phyloP scores from a whole-genome alignment of 1,140 invertebrate genomes.

The Achatina immaculata region DNA sequence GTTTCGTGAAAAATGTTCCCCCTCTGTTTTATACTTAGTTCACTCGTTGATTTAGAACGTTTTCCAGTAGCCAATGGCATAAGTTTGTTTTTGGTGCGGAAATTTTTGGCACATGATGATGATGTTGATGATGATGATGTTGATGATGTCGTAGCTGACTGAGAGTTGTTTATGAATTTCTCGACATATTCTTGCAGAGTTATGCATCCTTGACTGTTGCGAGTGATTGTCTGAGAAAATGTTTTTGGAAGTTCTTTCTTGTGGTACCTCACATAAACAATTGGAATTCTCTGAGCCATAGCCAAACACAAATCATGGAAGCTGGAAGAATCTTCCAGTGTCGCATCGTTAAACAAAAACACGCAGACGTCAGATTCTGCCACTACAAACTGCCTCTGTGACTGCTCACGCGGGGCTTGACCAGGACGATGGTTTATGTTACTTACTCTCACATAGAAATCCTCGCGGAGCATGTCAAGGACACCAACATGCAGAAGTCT shows the following conservation, averaged over 20 bases:
- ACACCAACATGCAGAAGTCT: slow-evolving; percentile 5
- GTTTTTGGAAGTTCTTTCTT: not conserved
- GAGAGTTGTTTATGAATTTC: no score
- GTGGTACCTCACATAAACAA: slow-evolving; percentile 11
- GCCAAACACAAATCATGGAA: slow-evolving; percentile 21
- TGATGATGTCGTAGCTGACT: not conserved
- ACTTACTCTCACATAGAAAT: slow-evolving; percentile 7
- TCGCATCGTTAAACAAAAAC: slow-evolving; percentile 23
- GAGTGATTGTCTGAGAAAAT: not conserved
- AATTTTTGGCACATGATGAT: not conserved
- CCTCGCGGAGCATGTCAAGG: slow-evolving; percentile 8
- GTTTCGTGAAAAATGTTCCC: not conserved
- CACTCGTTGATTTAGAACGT: slow-evolving; percentile 2
- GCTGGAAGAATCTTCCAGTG: slow-evolving; percentile 4
- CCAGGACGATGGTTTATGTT: not conserved
- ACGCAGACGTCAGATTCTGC: slow-evolving; percentile 26
- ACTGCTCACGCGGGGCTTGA: not conserved
- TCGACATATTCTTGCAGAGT: slow-evolving; percentile 23
- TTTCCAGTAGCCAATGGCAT: not conserved
- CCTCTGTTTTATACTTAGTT: not conserved
- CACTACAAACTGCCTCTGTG: not conserved
- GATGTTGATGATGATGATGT: not conserved
- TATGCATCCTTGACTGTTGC: not conserved
- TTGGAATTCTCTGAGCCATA: not conserved
- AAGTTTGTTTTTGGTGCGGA: slow-evolving; percentile 1